These are phyloP conservation scores for Apodemia hepburni DNA, from an alignment of 2,888 invertebrate genomes.

Conservation along the genomic window DNA sequence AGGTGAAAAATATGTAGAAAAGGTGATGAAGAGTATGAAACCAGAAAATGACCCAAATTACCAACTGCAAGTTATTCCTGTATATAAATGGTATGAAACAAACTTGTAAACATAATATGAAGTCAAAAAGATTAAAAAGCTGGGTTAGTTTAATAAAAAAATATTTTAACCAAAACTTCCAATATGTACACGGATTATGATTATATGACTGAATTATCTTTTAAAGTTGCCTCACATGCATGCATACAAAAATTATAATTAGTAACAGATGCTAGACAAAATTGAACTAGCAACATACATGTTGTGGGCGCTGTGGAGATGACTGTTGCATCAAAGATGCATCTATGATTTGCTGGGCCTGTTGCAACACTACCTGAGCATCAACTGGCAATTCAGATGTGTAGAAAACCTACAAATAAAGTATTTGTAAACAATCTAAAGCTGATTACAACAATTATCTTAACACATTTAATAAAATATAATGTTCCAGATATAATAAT, in stretches of 20 bases:
- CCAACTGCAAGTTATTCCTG: not conserved
- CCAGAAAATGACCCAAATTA: not conserved
- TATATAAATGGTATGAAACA: not conserved
- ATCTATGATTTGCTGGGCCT: slow-evolving; percentile 78
- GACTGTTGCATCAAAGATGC: slow-evolving; percentile 77
- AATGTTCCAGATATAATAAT: not conserved
- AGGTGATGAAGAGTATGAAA: not conserved
- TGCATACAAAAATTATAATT: slow-evolving; percentile 22
- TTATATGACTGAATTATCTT: slow-evolving; percentile 8
- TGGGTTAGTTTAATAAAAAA: not conserved
- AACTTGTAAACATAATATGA: not conserved
- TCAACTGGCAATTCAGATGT: slow-evolving; percentile 77
- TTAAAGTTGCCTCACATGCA: slow-evolving; percentile 29
- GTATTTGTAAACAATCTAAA: slow-evolving; percentile 33
- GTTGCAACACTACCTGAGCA: slow-evolving; percentile 78
- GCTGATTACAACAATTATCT: not conserved
- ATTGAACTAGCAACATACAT: slow-evolving; percentile 62
- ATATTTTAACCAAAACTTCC: not conserved
- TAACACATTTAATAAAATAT: not conserved
- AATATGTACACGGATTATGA: not conserved
- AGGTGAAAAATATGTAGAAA: too few relatives aligned
- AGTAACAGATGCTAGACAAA: slow-evolving; percentile 30
- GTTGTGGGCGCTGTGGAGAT: slow-evolving; percentile 73
- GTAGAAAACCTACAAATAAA: slow-evolving; percentile 80
- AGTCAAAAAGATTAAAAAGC: not conserved